Percentiles rank a stretch among this genome's conserved stretches.
phyloP scores from a whole-genome alignment of 2,888 invertebrate genomes.

The Lasioglossum figueresi region DNA sequence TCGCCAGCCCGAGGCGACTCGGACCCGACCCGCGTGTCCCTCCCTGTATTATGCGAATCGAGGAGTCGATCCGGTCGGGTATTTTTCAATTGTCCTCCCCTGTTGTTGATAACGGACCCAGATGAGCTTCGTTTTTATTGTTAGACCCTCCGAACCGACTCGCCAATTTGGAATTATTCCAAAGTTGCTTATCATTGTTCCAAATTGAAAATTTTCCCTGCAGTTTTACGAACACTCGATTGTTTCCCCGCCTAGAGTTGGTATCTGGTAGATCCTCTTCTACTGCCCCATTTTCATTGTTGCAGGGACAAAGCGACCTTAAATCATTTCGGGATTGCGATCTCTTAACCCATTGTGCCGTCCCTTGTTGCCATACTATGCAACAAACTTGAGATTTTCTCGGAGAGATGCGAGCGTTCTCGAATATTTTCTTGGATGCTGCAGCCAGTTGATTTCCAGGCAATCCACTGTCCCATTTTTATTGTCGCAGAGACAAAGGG shows the following conservation, averaged over 20 bases:
- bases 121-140: neutral
- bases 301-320: neutral
- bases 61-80: neutral
- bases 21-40: neutral
- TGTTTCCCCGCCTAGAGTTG: neutral
- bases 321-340: conserved; percentile 2
- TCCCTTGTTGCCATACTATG: neutral
- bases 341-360: neutral
- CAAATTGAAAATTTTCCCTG: neutral
- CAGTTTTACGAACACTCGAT: neutral
- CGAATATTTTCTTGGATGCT: neutral
- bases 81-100: neutral
- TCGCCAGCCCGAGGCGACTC: neutral
- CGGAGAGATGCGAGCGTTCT: neutral
- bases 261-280: neutral
- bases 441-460: neutral
- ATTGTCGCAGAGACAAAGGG: neutral
- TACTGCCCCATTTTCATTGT: neutral
- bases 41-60: neutral
- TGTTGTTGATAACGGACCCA: neutral
- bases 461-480: neutral
- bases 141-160: neutral
- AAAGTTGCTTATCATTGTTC: neutral
- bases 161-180: neutral
- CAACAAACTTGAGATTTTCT: neutral